A percentile compares a stretch with the other conserved stretches of the same genome.
These are phyloP conservation scores for Anguilla megastoma DNA, from an alignment of 2,797 vertebrate genomes.

Conservation along the genomic window DNA sequence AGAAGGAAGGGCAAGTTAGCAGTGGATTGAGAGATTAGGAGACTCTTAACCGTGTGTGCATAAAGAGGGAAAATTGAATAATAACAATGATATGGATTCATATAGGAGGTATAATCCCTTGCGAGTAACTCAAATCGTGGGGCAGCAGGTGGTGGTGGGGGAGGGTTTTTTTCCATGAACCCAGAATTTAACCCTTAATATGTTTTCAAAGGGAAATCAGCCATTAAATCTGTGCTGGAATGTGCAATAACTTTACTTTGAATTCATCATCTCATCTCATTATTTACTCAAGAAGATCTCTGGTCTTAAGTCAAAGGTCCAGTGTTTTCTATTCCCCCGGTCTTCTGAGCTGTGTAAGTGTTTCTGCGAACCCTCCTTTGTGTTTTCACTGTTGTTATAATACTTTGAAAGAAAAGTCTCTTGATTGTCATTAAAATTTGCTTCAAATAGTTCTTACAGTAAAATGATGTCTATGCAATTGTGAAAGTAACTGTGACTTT, in stretches of 20 bases:
- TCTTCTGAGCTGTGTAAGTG: neutral
- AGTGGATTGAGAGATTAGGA: constrained; percentile 11
- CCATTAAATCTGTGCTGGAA: neutral
- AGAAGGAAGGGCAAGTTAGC: neutral
- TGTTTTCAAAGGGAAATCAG: neutral
- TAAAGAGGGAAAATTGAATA: constrained; percentile 1
- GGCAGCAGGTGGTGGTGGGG: neutral
- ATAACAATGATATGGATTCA: neutral
- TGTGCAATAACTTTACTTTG: neutral
- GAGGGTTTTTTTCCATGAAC: neutral
- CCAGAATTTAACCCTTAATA: neutral
- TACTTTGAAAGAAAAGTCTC: neutral
- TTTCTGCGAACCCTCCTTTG: neutral
- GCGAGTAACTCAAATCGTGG: neutral
- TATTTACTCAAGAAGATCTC: neutral
- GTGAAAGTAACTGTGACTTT: neutral
- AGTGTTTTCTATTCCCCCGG: neutral
- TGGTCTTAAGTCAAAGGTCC: neutral
- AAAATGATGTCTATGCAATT: neutral
- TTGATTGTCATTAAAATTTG: neutral
- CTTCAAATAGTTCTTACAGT: neutral
- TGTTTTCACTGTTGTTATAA: neutral
- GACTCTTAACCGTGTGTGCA: neutral
- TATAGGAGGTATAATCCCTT: neutral
- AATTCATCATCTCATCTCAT: neutral